Conservation (phyloP, 2,113 vertebrate genomes). For the Pollimyrus isidori region DNA sequence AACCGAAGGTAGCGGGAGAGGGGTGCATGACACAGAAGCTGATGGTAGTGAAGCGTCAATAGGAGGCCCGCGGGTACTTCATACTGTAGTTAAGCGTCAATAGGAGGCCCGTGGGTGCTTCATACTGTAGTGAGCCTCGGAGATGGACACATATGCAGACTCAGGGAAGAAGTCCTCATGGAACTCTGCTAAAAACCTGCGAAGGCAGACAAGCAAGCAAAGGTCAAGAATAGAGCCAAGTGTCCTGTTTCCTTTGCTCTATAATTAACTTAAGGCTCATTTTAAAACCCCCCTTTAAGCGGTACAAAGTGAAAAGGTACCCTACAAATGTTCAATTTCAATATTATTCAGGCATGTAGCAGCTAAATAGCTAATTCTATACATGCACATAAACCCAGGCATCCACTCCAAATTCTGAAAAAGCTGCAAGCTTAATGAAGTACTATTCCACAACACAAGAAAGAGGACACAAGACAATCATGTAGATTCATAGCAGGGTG, state of each 20-base stretch:
- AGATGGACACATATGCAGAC: slow-evolving; percentile 87
- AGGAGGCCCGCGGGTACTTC: slow-evolving; percentile 85
- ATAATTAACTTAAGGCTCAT: background rate
- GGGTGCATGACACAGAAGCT: background rate
- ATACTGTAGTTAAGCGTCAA: slow-evolving; percentile 65
- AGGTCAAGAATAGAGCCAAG: background rate
- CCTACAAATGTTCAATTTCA: background rate
- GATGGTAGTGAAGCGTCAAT: slow-evolving; percentile 51
- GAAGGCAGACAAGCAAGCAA: background rate
- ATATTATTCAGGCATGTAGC: background rate
- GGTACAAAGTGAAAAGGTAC: background rate
- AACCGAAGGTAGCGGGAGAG: background rate
- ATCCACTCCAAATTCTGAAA: background rate
- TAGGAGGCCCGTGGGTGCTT: slow-evolving; percentile 86
- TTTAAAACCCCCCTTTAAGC: background rate
- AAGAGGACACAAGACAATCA: background rate
- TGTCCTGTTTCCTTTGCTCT: background rate
- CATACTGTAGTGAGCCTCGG: slow-evolving; percentile 90
- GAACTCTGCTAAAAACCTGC: slow-evolving; percentile 94
- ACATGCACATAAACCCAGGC: background rate
- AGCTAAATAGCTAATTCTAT: background rate
- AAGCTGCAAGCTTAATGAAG: background rate
- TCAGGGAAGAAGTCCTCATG: slow-evolving; percentile 96
- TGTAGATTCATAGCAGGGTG: background rate
- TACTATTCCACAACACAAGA: background rate